Conservation (phyloP, 2,113 vertebrate species). For the Arizona elegans region DNA sequence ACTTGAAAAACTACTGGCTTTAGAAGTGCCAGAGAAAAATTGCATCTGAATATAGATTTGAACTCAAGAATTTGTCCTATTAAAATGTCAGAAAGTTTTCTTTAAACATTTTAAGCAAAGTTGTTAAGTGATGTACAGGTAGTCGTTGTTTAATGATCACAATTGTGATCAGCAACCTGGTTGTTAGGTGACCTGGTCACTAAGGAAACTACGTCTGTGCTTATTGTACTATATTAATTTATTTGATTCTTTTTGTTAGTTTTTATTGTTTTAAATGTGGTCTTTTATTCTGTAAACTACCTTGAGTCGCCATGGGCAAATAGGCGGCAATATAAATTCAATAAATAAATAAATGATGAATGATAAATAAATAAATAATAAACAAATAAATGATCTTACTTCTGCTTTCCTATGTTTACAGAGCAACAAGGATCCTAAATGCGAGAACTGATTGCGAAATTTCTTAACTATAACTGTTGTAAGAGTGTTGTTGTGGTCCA, state of each 20-base stretch:
- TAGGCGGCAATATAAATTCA: no score
- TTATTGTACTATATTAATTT: background rate
- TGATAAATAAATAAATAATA: no score
- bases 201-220: background rate
- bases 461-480: background rate
- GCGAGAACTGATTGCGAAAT: background rate
- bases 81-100: background rate
- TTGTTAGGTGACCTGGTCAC: background rate
- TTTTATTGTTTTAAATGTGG: no score
- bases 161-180: background rate
- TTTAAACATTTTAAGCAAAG: background rate
- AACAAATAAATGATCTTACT: background rate
- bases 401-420: background rate
- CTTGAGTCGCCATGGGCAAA: no score
- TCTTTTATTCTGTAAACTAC: no score
- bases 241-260: no score
- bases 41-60: background rate
- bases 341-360: background rate
- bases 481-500: no score
- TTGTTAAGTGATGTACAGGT: background rate
- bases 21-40: constrained; percentile 1
- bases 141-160: background rate
- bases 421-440: background rate
- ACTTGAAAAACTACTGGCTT: background rate
- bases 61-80: background rate